phyloP scores from a whole-genome alignment of 2,113 vertebrate genomes.

The Irena cyanogastra region DNA sequence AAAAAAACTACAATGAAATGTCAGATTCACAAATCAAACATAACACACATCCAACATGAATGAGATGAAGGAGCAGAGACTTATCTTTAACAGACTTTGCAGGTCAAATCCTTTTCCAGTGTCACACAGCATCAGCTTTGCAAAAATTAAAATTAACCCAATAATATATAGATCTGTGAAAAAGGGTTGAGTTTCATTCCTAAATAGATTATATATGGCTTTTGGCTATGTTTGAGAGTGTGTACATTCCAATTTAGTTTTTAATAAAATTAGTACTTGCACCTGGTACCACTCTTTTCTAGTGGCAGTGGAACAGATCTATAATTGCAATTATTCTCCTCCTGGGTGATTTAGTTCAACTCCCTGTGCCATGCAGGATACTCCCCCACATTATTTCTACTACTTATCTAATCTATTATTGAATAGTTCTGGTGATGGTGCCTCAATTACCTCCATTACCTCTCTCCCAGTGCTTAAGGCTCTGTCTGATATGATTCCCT shows the following conservation, averaged over 20 bases:
- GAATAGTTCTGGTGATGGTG: conserved; percentile 43
- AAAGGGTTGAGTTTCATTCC: not conserved
- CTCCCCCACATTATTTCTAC: conserved; percentile 40
- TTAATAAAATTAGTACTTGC: conserved; percentile 11
- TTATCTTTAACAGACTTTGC: not conserved
- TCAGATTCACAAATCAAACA: not conserved
- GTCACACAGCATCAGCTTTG: not conserved
- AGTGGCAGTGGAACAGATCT: not conserved
- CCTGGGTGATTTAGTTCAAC: conserved; percentile 41
- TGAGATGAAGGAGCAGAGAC: not conserved
- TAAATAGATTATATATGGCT: not conserved
- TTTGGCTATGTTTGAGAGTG: not conserved
- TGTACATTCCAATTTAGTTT: not conserved
- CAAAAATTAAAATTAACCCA: not conserved
- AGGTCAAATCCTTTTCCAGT: not conserved
- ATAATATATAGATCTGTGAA: not conserved
- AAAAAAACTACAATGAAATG: not conserved
- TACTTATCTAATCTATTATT: conserved; percentile 66
- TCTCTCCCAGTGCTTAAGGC: not conserved
- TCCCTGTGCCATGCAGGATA: not conserved
- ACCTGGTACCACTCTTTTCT: not conserved
- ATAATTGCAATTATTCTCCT: conserved; percentile 59
- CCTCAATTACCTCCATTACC: conserved; percentile 61
- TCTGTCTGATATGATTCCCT: not conserved
- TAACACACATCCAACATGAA: not conserved